A percentile compares a stretch with the other conserved stretches of the same genome.
phyloP scores from a whole-genome alignment of 2,888 invertebrate genomes.

The Megaustenia siamemsis region DNA sequence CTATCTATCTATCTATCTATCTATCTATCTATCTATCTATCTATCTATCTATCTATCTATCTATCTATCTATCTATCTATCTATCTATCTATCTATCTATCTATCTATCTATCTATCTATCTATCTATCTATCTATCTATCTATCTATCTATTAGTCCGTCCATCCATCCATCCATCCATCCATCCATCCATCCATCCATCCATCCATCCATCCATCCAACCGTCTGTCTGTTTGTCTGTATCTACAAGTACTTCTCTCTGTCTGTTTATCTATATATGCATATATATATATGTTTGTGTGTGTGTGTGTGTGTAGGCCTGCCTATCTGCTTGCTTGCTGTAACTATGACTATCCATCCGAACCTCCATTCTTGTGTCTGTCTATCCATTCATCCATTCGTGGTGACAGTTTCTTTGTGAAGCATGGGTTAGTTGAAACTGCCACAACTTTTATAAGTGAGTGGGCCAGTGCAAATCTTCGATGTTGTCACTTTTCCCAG shows the following conservation, averaged over 20 bases:
- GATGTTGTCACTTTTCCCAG: no score
- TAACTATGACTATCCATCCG: no score
- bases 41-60: neutral
- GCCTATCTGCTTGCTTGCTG: no score
- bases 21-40: neutral
- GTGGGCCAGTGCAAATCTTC: no score
- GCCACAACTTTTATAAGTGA: no score
- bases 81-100: neutral
- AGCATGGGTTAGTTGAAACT: no score
- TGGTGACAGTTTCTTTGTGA: no score
- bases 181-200: neutral
- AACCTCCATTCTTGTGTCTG: no score
- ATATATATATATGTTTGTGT: no score
- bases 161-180: neutral
- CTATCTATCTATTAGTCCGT: neutral
- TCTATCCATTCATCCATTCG: no score
- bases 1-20: neutral
- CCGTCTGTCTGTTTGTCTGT: constrained; percentile 16
- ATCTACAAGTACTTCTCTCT: neutral
- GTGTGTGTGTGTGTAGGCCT: no score
- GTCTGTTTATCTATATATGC: no score
- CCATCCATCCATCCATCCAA: neutral
- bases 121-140: neutral
- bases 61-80: neutral
- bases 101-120: neutral